Evolutionary conservation across 2,797 vertebrate species (phyloP).

Genomic region (Phaenicophaeus curvirostris): DNA sequence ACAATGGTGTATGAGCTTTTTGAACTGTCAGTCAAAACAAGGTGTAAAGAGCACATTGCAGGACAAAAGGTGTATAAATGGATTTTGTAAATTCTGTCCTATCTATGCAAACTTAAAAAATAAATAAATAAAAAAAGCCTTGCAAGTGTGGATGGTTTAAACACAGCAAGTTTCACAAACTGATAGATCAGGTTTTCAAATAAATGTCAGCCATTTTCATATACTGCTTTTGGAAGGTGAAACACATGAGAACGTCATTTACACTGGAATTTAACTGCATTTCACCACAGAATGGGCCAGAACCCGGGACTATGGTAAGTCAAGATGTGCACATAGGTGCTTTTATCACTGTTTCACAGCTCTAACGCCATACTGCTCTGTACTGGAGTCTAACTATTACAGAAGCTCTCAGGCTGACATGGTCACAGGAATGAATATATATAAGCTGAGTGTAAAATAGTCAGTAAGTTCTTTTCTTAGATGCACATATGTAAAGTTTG

Average conservation of each 20-base stretch:
- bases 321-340: neutral
- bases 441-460: neutral
- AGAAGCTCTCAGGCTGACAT: neutral
- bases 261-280: neutral
- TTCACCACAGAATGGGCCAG: neutral
- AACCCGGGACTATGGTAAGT: neutral
- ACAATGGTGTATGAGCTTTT: neutral
- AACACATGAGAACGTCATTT: neutral
- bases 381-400: neutral
- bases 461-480: neutral
- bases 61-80: neutral
- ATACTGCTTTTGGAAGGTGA: neutral
- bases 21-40: neutral
- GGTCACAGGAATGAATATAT: neutral
- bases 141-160: neutral
- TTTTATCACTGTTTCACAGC: neutral
- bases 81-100: constrained; percentile 16
- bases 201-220: neutral
- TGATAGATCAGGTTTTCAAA: neutral
- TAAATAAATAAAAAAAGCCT: neutral
- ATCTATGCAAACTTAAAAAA: neutral
- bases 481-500: neutral
- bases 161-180: neutral
- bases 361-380: neutral
- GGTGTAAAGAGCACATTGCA: neutral